phyloP scores from a whole-genome alignment of 2,888 invertebrate genomes.

The Fragum whitleyi region DNA sequence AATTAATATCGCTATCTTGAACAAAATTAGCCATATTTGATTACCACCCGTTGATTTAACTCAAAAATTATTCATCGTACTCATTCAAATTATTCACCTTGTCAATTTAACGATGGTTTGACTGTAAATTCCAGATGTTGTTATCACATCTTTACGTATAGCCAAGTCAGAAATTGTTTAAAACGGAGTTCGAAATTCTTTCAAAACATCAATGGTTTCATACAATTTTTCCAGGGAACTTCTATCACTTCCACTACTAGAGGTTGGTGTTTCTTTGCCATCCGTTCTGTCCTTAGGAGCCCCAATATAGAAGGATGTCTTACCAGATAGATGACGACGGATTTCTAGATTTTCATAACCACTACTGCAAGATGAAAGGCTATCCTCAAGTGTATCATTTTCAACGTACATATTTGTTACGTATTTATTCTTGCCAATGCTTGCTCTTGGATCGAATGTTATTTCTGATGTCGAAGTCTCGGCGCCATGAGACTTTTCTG shows the following conservation, averaged over 20 bases:
- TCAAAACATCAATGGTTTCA: slow-evolving; percentile 43
- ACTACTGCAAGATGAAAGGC: neutral
- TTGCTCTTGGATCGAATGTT: neutral
- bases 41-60: too few relatives aligned
- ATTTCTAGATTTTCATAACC: slow-evolving; percentile 18
- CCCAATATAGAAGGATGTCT: slow-evolving; percentile 26
- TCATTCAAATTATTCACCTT: too few relatives aligned
- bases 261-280: neutral
- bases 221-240: slow-evolving; percentile 47
- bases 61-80: too few relatives aligned
- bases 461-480: neutral
- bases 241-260: slow-evolving; percentile 17
- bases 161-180: neutral
- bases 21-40: too few relatives aligned
- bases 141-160: neutral
- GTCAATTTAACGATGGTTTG: too few relatives aligned
- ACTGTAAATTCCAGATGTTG: too few relatives aligned
- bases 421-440: neutral
- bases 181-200: slow-evolving; percentile 26
- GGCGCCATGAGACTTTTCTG: neutral
- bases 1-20: too few relatives aligned
- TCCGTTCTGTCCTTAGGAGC: neutral
- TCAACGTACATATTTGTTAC: slow-evolving; percentile 23
- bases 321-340: slow-evolving; percentile 32
- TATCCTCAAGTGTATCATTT: neutral